Conservation (phyloP, 2,888 invertebrate species). For the Troides oblongomaculatus region DNA sequence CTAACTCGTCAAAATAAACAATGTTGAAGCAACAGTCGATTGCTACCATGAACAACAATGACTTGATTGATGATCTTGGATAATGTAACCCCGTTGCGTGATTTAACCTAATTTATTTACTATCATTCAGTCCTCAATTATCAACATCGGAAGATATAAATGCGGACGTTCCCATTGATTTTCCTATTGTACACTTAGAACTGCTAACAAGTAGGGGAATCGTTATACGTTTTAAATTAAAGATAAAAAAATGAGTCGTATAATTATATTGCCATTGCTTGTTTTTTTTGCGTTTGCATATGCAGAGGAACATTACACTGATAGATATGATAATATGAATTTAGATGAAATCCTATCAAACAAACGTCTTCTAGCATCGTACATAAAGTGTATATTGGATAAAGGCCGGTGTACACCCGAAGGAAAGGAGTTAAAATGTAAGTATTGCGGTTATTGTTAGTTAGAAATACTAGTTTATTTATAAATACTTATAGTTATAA, state of each 20-base stretch:
- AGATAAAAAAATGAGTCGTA: slow-evolving; percentile 30
- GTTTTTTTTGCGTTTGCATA: slow-evolving; percentile 25
- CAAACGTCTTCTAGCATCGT: slow-evolving; percentile 82
- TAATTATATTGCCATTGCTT: slow-evolving; percentile 27
- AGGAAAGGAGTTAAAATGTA: slow-evolving; percentile 81
- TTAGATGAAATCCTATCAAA: slow-evolving; percentile 84
- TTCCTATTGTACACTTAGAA: slow-evolving; percentile 6
- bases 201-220: neutral
- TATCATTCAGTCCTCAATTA: slow-evolving; percentile 21
- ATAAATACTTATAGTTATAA: neutral
- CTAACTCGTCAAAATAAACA: too few species aligned
- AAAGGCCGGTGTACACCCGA: slow-evolving; percentile 84
- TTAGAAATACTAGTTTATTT: neutral
- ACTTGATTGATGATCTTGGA: neutral
- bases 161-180: neutral
- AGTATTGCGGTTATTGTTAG: neutral
- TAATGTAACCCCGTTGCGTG: slow-evolving; percentile 16
- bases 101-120: slow-evolving; percentile 3
- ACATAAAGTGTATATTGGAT: slow-evolving; percentile 84
- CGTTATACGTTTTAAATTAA: neutral
- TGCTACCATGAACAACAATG: neutral
- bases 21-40: too few species aligned
- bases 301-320: slow-evolving; percentile 71
- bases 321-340: slow-evolving; percentile 85
- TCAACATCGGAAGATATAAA: slow-evolving; percentile 15